These are phyloP conservation scores for Neolamprologus sp. DNA, from an alignment of 2,113 vertebrate species.

Conservation along the genomic window DNA sequence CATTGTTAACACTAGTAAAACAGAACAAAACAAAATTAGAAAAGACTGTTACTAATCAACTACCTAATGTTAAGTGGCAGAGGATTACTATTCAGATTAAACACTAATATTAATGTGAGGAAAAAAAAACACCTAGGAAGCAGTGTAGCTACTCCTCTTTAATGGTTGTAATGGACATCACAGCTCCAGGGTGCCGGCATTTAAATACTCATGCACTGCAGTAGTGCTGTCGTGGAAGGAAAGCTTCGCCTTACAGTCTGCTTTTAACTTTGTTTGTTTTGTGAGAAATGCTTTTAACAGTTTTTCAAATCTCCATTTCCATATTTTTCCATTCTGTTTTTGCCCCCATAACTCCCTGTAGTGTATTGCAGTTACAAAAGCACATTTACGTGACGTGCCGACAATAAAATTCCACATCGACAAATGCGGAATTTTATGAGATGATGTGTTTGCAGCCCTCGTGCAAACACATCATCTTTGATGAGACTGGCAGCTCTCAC, in stretches of 20 bases:
- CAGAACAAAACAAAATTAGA: not conserved
- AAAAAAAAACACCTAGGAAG: not conserved
- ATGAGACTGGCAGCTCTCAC: not conserved
- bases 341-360: not conserved
- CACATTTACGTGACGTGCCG: not conserved
- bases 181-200: not conserved
- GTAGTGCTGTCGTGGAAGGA: not conserved
- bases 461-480: not conserved
- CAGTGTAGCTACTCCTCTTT: not conserved
- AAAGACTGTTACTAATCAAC: not conserved
- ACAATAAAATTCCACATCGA: not conserved
- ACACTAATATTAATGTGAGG: not conserved
- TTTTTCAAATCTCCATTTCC: not conserved
- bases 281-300: not conserved
- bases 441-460: not conserved
- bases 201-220: not conserved
- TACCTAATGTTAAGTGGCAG: not conserved
- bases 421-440: not conserved
- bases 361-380: not conserved
- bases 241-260: not conserved
- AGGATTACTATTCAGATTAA: not conserved
- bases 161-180: rapidly evolving
- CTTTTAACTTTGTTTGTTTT: not conserved
- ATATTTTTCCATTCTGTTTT: not conserved
- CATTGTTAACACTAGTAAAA: not conserved